Percentiles rank a stretch among this genome's conserved stretches.
phyloP scores from a whole-genome alignment of 2,113 vertebrate species.

The Diphyllodes magnificus region DNA sequence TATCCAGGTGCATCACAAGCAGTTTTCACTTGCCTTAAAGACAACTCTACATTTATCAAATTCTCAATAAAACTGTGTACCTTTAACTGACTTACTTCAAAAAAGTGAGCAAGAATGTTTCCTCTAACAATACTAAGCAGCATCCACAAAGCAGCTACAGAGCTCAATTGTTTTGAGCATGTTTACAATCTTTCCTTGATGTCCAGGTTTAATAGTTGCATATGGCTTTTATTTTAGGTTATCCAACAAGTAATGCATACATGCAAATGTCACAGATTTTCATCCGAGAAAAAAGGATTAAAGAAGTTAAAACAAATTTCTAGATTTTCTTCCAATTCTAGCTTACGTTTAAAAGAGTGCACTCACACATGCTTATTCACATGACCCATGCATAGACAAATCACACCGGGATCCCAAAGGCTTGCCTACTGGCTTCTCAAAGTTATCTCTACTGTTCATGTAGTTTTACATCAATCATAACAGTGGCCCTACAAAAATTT shows the following conservation, averaged over 20 bases:
- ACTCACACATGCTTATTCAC: fast-evolving
- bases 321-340: background rate
- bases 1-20: background rate
- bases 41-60: background rate
- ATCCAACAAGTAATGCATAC: background rate
- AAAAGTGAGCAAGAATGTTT: background rate
- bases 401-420: background rate
- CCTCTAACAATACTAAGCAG: background rate
- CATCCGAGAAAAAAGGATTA: background rate
- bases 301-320: background rate
- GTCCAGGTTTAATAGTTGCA: background rate
- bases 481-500: background rate
- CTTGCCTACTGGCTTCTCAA: background rate
- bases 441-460: background rate
- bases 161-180: background rate
- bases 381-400: background rate
- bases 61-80: background rate
- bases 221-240: background rate
- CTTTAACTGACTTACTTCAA: background rate
- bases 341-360: background rate
- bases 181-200: background rate
- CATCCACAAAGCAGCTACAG: background rate
- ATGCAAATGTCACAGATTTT: background rate
- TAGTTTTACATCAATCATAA: background rate
- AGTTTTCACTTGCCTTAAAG: background rate